Percentiles rank a stretch among this genome's conserved stretches.
Evolutionary conservation across 1,140 invertebrate species (phyloP).

Genomic region (Diachasmimorpha longicaudata): DNA sequence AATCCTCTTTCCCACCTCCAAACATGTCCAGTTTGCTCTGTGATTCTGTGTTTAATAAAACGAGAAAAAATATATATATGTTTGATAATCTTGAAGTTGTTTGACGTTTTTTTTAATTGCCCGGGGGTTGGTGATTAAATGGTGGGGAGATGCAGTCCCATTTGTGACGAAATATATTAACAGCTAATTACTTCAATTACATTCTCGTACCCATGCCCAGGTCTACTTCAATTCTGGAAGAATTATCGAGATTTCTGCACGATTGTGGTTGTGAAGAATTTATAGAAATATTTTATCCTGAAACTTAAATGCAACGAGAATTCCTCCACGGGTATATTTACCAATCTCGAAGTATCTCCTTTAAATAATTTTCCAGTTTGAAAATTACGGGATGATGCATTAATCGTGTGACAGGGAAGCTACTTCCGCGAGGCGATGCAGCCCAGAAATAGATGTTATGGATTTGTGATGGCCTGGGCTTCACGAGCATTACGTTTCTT

Average conservation of each 20-base stretch:
- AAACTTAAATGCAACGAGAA: too few species aligned
- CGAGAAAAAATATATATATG: conserved; percentile 34
- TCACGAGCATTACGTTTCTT: neutral
- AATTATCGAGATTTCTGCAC: too few species aligned
- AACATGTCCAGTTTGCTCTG: conserved; percentile 56
- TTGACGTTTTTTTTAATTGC: conserved; percentile 5
- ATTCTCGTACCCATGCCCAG: too few species aligned
- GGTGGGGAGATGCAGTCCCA: too few species aligned
- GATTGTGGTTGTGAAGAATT: too few species aligned
- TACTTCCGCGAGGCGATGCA: neutral
- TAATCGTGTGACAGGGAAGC: neutral
- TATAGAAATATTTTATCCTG: too few species aligned
- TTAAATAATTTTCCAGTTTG: neutral
- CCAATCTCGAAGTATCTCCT: neutral
- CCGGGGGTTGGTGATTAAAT: neutral
- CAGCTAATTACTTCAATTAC: too few species aligned
- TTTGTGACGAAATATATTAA: too few species aligned
- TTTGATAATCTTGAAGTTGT: conserved; percentile 31
- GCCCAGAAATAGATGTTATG: neutral
- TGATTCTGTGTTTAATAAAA: conserved; percentile 59
- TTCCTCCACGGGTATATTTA: too few species aligned
- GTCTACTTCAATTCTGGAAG: too few species aligned
- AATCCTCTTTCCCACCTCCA: conserved; percentile 32
- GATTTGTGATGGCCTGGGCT: neutral
- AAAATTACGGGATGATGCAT: neutral